Conservation (phyloP, 92 coral and sea anemone genomes). For the Epizoanthus fatuus region DNA sequence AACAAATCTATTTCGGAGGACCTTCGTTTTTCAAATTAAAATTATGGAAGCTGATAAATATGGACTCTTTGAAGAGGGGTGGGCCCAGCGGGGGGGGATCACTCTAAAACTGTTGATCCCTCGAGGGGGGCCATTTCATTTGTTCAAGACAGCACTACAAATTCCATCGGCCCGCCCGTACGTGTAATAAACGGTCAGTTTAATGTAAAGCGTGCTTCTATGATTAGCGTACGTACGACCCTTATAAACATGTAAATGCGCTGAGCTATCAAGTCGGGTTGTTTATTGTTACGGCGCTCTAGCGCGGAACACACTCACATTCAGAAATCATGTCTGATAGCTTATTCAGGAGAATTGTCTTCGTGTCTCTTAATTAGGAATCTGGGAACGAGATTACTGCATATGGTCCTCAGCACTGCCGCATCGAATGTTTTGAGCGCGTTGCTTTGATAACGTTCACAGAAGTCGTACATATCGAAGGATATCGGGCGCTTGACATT, state of each 20-base stretch:
- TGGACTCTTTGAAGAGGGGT: too few species aligned
- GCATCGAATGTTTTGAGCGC: not conserved
- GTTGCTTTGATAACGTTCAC: too few species aligned
- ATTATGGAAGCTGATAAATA: too few species aligned
- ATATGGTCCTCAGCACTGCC: constrained; percentile 70
- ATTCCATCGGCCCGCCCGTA: not conserved
- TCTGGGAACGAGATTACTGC: too few species aligned
- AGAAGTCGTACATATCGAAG: constrained; percentile 69
- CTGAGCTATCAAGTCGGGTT: too few species aligned
- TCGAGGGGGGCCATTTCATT: not conserved
- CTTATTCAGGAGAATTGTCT: constrained; percentile 62
- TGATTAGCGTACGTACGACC: too few species aligned
- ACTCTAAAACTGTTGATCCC: not conserved
- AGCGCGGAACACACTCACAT: not conserved
- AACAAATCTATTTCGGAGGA: too few species aligned
- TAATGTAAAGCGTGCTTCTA: not conserved
- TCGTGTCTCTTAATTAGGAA: constrained; percentile 68
- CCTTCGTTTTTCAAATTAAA: too few species aligned
- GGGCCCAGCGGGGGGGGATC: not conserved
- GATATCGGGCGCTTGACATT: constrained; percentile 64
- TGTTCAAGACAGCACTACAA: not conserved
- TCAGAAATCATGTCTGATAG: constrained; percentile 7
- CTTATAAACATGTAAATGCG: too few species aligned
- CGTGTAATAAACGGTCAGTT: not conserved
- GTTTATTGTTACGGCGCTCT: not conserved